Conservation (phyloP, 2,113 vertebrate genomes). For the Arvicanthis niloticus region DNA sequence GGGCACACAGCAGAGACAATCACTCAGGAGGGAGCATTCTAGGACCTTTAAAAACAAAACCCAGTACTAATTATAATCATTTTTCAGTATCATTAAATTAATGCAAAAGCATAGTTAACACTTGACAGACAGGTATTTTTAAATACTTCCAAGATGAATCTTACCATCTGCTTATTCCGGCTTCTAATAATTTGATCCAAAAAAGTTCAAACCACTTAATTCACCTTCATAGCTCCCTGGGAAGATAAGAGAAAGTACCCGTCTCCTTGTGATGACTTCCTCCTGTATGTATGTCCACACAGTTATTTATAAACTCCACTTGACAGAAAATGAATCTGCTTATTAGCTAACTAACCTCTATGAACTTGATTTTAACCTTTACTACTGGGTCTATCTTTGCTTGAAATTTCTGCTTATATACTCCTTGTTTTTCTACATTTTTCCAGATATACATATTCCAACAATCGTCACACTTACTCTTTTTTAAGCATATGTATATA, state of each 20-base stretch:
- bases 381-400: background rate
- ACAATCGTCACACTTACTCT: background rate
- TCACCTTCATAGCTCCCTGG: constrained; percentile 40
- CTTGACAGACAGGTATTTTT: constrained; percentile 59
- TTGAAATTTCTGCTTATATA: background rate
- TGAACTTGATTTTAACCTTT: background rate
- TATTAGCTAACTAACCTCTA: background rate
- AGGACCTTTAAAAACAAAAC: background rate
- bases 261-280: background rate
- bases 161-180: background rate
- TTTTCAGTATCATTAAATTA: constrained; percentile 47
- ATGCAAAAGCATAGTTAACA: constrained; percentile 30
- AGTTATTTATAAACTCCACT: background rate
- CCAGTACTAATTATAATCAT: constrained; percentile 11
- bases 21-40: background rate
- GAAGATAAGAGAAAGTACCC: constrained; percentile 51
- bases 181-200: constrained; percentile 64
- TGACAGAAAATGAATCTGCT: constrained; percentile 12
- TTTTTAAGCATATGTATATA: background rate
- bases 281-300: background rate
- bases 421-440: background rate
- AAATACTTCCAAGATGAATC: constrained; percentile 47
- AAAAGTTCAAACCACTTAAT: constrained; percentile 68
- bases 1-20: background rate
- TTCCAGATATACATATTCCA: background rate